phyloP scores from a whole-genome alignment of 2,113 vertebrate genomes.

The Pyrgilauda ruficollis region DNA sequence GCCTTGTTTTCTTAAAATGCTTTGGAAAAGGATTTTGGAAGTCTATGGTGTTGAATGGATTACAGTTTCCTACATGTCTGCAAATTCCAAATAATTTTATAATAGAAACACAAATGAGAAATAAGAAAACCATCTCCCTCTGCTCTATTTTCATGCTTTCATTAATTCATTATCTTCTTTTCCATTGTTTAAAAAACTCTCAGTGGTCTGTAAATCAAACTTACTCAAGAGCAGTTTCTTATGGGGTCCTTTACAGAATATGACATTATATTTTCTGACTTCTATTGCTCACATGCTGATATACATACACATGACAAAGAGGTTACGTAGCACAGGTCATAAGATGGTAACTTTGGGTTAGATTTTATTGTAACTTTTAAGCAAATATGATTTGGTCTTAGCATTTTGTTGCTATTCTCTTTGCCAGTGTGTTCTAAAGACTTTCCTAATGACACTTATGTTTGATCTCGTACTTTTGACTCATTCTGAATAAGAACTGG shows the following conservation, averaged over 20 bases:
- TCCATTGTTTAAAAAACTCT: background rate
- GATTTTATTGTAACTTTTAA: background rate
- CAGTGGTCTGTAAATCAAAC: background rate
- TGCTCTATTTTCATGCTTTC: background rate
- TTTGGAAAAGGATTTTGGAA: background rate
- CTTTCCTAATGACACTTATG: background rate
- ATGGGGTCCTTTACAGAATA: background rate
- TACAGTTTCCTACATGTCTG: background rate
- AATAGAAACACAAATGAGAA: background rate
- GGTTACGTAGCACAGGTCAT: background rate
- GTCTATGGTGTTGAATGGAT: background rate
- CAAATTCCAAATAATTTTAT: background rate
- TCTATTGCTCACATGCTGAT: background rate
- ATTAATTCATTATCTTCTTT: background rate
- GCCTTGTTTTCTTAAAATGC: background rate
- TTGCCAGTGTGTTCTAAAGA: background rate
- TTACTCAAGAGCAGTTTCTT: background rate
- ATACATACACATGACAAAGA: background rate
- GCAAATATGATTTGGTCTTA: background rate
- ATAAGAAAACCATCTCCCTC: background rate
- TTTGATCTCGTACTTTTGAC: background rate
- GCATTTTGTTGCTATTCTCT: background rate
- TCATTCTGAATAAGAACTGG: background rate
- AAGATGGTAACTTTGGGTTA: background rate
- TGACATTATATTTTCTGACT: background rate